A percentile compares a stretch with the other conserved stretches of the same genome.
Evolutionary conservation across 2,113 vertebrate species (phyloP).

Genomic region (Castor canadensis): DNA sequence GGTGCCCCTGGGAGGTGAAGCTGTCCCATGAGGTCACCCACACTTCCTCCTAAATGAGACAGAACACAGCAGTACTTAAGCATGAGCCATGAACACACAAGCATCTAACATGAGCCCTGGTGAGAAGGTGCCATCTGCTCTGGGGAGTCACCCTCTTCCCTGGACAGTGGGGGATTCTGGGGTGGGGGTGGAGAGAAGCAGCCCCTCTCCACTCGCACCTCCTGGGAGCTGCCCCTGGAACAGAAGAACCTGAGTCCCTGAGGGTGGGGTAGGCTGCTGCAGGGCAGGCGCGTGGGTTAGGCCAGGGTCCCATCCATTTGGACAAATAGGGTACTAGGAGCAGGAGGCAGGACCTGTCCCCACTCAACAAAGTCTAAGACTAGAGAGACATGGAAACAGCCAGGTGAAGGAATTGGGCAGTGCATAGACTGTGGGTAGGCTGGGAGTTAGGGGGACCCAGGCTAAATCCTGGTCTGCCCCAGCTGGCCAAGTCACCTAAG

Average conservation of each 20-base stretch:
- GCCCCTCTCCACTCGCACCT: no score
- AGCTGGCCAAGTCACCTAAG: neutral
- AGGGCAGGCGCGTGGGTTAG: neutral
- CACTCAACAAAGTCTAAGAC: neutral
- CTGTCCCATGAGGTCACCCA: neutral
- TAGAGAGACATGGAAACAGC: neutral
- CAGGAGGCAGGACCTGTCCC: neutral
- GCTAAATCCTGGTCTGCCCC: neutral
- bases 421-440: neutral
- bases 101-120: fast-evolving
- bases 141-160: neutral
- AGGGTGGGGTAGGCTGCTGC: neutral
- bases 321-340: neutral
- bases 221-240: neutral
- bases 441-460: fast-evolving
- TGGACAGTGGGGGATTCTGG: no score
- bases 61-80: fast-evolving
- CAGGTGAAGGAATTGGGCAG: no score
- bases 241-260: neutral
- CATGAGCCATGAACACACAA: fast-evolving
- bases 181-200: neutral
- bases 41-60: neutral
- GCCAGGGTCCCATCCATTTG: neutral
- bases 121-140: neutral
- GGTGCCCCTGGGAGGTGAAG: neutral